These are phyloP conservation scores for Metellina segmentata DNA, from an alignment of 2,888 invertebrate species.

Conservation along the genomic window DNA sequence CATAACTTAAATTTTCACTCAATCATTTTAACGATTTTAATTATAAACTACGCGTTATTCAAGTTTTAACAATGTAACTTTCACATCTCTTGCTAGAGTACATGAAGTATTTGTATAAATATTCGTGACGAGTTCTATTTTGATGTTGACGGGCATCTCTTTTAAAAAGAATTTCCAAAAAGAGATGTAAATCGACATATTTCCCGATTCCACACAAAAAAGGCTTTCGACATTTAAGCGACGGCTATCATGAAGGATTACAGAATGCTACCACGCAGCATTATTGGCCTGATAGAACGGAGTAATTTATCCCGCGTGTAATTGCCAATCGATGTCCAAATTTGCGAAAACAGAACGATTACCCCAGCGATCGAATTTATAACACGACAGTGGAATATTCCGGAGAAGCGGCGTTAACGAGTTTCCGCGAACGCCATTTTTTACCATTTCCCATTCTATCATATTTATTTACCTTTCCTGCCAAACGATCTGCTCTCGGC, in stretches of 20 bases:
- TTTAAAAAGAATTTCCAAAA: background rate
- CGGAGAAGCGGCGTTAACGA: background rate
- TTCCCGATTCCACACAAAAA: background rate
- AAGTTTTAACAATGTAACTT: too few species aligned
- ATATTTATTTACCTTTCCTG: constrained; percentile 14
- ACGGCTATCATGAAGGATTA: background rate
- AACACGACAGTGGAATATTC: background rate
- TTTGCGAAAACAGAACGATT: constrained; percentile 25
- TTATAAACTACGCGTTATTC: too few species aligned
- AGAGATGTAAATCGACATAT: background rate
- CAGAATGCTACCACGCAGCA: background rate
- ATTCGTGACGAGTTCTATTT: too few species aligned
- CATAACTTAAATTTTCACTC: too few species aligned
- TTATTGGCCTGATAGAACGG: background rate
- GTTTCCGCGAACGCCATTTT: constrained; percentile 7
- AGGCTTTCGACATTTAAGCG: background rate
- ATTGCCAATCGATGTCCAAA: constrained; percentile 14
- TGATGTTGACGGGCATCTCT: too few species aligned
- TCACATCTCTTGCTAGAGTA: too few species aligned
- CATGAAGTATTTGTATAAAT: too few species aligned
- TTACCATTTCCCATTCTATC: background rate
- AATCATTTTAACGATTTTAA: too few species aligned
- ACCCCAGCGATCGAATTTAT: constrained; percentile 21
- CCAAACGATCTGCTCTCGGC: background rate
- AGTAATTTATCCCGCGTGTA: constrained; percentile 19